Conservation (phyloP, 2,797 vertebrate genomes). For the Loris lydekkerianus region DNA sequence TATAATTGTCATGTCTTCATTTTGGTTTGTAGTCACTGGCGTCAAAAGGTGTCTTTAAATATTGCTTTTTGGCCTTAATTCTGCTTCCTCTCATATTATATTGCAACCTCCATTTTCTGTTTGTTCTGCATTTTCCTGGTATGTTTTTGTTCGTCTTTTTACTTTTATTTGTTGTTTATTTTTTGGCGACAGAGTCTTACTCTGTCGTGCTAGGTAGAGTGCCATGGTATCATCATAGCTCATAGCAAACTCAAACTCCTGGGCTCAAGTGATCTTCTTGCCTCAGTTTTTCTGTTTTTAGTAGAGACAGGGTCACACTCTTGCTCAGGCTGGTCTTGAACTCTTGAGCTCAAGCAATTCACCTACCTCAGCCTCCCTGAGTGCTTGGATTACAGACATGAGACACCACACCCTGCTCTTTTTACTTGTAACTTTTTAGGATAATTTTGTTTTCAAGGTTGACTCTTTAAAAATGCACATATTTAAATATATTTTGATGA, state of each 20-base stretch:
- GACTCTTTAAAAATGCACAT: neutral
- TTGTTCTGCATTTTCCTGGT: neutral
- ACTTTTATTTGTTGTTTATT: neutral
- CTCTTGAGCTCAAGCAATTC: no score
- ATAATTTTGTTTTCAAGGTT: neutral
- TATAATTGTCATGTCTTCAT: neutral
- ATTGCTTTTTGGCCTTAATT: neutral
- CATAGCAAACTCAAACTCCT: no score
- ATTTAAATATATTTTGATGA: neutral
- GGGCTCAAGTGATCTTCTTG: no score
- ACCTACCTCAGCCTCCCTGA: no score
- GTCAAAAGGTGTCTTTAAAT: neutral
- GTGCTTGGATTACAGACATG: no score
- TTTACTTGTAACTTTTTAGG: constrained; percentile 2
- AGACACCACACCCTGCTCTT: neutral
- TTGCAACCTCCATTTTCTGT: neutral
- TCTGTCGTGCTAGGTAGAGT: no score
- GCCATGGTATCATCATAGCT: no score
- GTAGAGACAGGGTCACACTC: no score
- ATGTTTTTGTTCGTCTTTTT: neutral
- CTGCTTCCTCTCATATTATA: neutral
- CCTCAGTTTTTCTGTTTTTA: no score
- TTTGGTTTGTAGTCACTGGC: neutral
- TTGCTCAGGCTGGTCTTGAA: no score
- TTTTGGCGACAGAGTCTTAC: no score